Base-by-base conservation (phyloP, 2,113 vertebrate genomes). In the Oreochromis tanganicae region DNA sequence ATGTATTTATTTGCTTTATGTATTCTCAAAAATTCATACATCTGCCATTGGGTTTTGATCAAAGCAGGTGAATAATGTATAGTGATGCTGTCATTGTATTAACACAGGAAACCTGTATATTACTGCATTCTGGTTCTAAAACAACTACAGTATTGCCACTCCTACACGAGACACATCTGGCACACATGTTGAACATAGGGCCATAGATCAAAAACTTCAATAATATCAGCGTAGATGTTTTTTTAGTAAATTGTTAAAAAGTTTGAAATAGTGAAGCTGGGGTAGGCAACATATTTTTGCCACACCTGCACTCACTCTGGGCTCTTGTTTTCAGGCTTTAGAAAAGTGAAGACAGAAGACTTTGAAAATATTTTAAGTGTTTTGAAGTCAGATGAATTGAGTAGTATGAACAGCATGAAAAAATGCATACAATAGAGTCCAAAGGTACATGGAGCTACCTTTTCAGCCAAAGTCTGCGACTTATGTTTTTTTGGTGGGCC, bases 121-220 rank as follows among this genome's bases (percentile, higher is more conserved):
- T 66, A 66, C 61, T 38, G 3, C 12, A 66, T 21, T 66, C 19
- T 13, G 6, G 6, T 66, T 38, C 61, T 38, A 66, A 94, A 90
- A 90, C 89, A 90, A 87, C 79, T 66, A 63, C 61, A 86, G 84
- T 57, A 41, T 52, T 80, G 73, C 81, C 61, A 86, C 59, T 80
- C 57, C 34, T 43, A 14, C 87, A 71, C 13, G 41, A 88, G 84
- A 87, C 54, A 89, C 89, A 90, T 93, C 87, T 94, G 84, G 82
- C 80, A 32, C 12, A 71, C 89, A 94, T 4, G 81, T 90, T 85
- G 2, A 48, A 17, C 36, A 79, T 13, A 46, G 17, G 21, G 3
- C 5, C 34, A 41, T n/a, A 79, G 71, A 78, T 88, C 59, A 78
- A 38, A 57, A 52, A 55, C 63, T 9, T 34, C 8, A 68, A 66